These are phyloP conservation scores for Drosophila lacteicornis DNA, from an alignment of 1,140 invertebrate genomes.

Conservation along the genomic window DNA sequence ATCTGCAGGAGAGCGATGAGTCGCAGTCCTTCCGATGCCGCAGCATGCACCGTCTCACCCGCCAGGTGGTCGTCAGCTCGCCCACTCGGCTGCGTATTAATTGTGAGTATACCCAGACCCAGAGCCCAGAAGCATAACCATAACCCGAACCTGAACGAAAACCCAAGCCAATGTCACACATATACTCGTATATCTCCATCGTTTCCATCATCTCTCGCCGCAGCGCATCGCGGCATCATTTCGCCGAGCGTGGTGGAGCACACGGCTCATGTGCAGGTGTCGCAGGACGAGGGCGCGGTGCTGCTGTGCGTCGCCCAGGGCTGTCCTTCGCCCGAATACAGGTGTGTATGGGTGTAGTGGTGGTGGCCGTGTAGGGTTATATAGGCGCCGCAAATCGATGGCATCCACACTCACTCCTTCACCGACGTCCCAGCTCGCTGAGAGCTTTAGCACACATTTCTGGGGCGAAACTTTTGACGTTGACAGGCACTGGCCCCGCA, in stretches of 20 bases:
- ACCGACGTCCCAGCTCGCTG: not conserved
- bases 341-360: slow-evolving; percentile 85
- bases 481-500: slow-evolving; percentile 48
- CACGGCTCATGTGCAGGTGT: slow-evolving; percentile 88
- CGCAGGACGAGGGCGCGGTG: slow-evolving; percentile 91
- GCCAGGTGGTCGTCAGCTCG: slow-evolving; percentile 90
- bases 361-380: not conserved
- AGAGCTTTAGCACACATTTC: slow-evolving; percentile 65
- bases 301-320: slow-evolving; percentile 90
- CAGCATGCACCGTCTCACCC: slow-evolving; percentile 91
- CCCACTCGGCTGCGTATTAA: slow-evolving; percentile 90
- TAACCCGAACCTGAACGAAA: slow-evolving; percentile 11
- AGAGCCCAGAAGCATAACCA: not conserved
- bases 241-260: slow-evolving; percentile 89
- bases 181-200: slow-evolving; percentile 41
- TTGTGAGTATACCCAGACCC: slow-evolving; percentile 86
- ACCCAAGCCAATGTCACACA: slow-evolving; percentile 60
- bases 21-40: slow-evolving; percentile 91
- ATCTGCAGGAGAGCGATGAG: slow-evolving; percentile 91
- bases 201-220: slow-evolving; percentile 49
- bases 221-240: slow-evolving; percentile 89
- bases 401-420: slow-evolving; percentile 33
- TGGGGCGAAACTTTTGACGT: slow-evolving; percentile 75
- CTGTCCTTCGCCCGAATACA: slow-evolving; percentile 90
- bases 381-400: slow-evolving; percentile 63